A percentile compares a stretch with the other conserved stretches of the same genome.
Evolutionary conservation across 2,888 invertebrate species (phyloP).

Genomic region (Stictocephala bisonia): DNA sequence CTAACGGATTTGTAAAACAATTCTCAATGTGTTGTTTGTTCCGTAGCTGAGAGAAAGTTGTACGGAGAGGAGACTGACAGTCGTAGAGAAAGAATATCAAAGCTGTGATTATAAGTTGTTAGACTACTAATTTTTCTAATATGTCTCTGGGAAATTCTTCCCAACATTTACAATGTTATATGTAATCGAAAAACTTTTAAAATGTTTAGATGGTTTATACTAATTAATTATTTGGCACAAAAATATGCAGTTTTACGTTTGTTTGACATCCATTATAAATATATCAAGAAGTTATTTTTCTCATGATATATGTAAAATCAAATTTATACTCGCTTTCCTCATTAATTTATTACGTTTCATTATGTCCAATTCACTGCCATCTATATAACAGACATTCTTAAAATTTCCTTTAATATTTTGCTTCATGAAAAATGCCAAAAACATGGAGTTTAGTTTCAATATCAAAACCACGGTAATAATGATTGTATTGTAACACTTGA

Average conservation of each 20-base stretch:
- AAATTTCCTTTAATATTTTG: too few relatives aligned
- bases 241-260: slow-evolving; percentile 24
- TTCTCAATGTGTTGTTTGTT: slow-evolving; percentile 10
- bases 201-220: slow-evolving; percentile 35
- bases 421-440: too few relatives aligned
- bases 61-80: slow-evolving; percentile 12
- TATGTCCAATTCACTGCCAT: neutral
- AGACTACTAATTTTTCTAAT: slow-evolving; percentile 1
- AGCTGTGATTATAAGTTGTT: slow-evolving; percentile 31
- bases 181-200: slow-evolving; percentile 11
- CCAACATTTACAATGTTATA: neutral
- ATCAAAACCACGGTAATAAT: too few relatives aligned
- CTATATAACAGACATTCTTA: slow-evolving; percentile 9
- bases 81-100: slow-evolving; percentile 17
- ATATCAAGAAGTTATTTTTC: too few relatives aligned
- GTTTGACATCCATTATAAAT: too few relatives aligned
- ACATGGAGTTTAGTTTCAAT: too few relatives aligned
- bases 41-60: neutral
- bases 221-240: slow-evolving; percentile 29
- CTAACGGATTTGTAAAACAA: neutral
- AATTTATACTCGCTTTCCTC: too few relatives aligned
- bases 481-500: too few relatives aligned
- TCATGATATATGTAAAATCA: neutral
- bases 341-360: neutral
- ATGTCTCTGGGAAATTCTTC: slow-evolving; percentile 1